Evolutionary conservation across 2,888 invertebrate genomes (phyloP), one percentile per base, ranked within the genome.

Genomic region (Exephanes ischioxanthus): DNA sequence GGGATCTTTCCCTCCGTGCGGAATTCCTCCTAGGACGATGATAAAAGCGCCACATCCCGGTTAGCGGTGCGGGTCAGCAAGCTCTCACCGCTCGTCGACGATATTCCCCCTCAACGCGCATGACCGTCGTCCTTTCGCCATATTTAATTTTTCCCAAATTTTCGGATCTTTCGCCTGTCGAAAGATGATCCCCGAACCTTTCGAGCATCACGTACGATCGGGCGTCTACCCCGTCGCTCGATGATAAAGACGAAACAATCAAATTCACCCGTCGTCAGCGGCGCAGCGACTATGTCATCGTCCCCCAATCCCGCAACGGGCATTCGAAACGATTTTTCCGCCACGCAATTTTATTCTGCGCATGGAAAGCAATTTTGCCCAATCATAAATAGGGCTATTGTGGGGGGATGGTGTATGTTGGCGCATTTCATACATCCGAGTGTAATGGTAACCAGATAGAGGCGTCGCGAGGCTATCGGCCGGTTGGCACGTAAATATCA

Each of bases 341-440:
- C 92, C 90, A 92, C 92, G 92, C 92, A 93, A 94, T 94, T 94
- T 94, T 94, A 94, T 94, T 94, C 94, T 94, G 94, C 94, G 94
- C 94, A 93, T 94, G 94, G 94, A 93, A 94, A 94, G 94, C 94
- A 94, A 94, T 94, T 94, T 94, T 94, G 93, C 93, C 94, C 94
- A 94, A 94, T 94, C 94, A 94, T 94, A 94, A 94, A 94, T 94
- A 94, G 94, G 94, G 93, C 94, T 93, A 94, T 94, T 94, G 94
- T 94, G 93, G 94, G 94, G 94, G 94, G 93, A 93, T 92, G 91
- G 92, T 90, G 92, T 92, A 93, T 93, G 93, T 92, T 92, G 90
- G 93, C 90, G 93, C 93, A 93, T 93, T 93, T 93, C 93, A 93
- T 93, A 93, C 93, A 93, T 93, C 93, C 92, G 93, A 93, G 93